Percentiles rank a stretch among this genome's conserved stretches.
Conservation (phyloP, 2,888 invertebrate species). For the Keiferia lycopersicella region DNA sequence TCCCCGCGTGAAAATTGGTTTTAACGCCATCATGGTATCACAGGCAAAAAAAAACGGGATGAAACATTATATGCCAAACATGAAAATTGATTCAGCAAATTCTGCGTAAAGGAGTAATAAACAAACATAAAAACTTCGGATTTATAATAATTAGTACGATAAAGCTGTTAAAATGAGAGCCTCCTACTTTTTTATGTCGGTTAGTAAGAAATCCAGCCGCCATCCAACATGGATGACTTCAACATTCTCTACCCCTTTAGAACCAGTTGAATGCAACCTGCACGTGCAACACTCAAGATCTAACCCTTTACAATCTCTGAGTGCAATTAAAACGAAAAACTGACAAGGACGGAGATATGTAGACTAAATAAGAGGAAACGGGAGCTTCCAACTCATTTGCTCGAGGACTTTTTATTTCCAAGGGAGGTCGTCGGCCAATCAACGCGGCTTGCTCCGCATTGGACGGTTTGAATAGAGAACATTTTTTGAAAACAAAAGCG, state of each 20-base stretch:
- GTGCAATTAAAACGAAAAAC: constrained; percentile 81
- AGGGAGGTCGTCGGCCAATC: constrained; percentile 79
- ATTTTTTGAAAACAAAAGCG: constrained; percentile 72
- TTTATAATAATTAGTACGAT: too few relatives aligned
- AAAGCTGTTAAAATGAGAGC: too few relatives aligned
- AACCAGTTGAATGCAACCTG: constrained; percentile 73
- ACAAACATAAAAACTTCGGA: too few relatives aligned
- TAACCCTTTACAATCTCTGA: constrained; percentile 77
- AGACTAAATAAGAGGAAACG: constrained; percentile 52
- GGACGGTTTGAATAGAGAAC: constrained; percentile 78
- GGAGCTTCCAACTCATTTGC: constrained; percentile 74
- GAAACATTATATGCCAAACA: too few relatives aligned
- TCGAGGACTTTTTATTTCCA: constrained; percentile 78
- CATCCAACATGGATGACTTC: constrained; percentile 59
- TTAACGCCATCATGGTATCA: too few relatives aligned
- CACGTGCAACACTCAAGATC: constrained; percentile 80
- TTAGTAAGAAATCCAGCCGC: constrained; percentile 14
- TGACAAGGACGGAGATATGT: constrained; percentile 56
- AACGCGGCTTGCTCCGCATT: constrained; percentile 77
- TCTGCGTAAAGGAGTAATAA: too few relatives aligned
- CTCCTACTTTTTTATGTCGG: too few relatives aligned
- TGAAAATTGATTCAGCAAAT: too few relatives aligned
- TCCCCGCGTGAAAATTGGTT: too few relatives aligned
- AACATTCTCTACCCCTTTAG: constrained; percentile 66
- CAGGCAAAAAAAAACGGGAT: too few relatives aligned